A percentile compares a stretch with the other conserved stretches of the same genome.
phyloP scores from a whole-genome alignment of 2,113 vertebrate genomes.

The Trematocara unimaculatum region DNA sequence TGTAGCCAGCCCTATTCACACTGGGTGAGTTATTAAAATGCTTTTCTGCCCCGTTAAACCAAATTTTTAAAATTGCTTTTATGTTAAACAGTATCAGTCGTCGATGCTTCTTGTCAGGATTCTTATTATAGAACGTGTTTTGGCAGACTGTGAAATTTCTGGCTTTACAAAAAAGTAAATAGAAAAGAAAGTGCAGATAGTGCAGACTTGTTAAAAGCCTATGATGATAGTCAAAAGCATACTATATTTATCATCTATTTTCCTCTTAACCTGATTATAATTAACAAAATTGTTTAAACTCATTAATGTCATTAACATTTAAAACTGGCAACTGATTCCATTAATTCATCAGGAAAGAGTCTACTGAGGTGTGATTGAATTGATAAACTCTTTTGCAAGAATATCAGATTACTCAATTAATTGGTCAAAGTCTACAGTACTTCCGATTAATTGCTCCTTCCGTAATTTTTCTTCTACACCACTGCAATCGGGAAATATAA shows the following conservation, averaged over 20 bases:
- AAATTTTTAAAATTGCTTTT: background rate
- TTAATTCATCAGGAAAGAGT: background rate
- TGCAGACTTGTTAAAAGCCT: background rate
- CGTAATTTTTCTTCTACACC: too few relatives aligned
- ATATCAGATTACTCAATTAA: too few relatives aligned
- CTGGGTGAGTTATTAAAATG: constrained; percentile 77
- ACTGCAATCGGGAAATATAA: too few relatives aligned
- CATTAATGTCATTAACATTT: background rate
- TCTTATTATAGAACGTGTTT: too few relatives aligned
- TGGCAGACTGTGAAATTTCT: background rate
- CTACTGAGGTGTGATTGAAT: background rate
- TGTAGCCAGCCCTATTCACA: constrained; percentile 95
- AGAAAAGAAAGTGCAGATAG: background rate
- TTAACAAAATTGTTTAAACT: background rate
- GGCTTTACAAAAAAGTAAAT: background rate
- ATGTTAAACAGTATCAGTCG: background rate
- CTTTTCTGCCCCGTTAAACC: background rate
- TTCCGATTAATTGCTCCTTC: too few relatives aligned
- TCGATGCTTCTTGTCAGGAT: background rate
- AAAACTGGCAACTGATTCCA: background rate
- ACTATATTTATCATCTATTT: background rate
- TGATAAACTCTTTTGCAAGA: too few relatives aligned
- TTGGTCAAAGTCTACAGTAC: too few relatives aligned
- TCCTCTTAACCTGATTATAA: background rate
- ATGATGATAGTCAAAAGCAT: background rate